Evolutionary conservation across 2,888 invertebrate species (phyloP).

Genomic region (Drosophila pseudotakahashii): DNA sequence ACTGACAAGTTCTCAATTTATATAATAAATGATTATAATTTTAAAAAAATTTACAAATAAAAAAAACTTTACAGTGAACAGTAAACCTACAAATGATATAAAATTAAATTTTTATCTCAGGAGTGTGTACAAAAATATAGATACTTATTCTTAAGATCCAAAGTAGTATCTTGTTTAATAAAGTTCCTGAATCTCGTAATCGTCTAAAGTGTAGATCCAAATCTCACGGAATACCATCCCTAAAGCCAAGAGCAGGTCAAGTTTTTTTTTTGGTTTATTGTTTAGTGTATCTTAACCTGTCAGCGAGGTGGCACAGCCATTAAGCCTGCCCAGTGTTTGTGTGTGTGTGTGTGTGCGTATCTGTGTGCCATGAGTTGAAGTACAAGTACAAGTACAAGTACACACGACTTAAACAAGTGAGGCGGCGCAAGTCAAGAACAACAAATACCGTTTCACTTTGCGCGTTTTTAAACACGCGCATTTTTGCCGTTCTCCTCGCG

Average conservation of each 20-base stretch:
- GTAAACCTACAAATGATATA: no score
- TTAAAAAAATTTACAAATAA: no score
- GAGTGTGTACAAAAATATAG: no score
- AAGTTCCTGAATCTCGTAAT: no score
- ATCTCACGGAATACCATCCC: conserved; percentile 19
- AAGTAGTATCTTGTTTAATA: not conserved
- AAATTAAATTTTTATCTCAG: no score
- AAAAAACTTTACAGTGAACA: no score
- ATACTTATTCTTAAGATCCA: not conserved
- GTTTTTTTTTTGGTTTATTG: conserved; percentile 27
- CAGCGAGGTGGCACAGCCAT: conserved; percentile 38
- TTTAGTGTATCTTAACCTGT: conserved; percentile 39
- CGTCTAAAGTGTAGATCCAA: not conserved
- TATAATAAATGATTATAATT: no score
- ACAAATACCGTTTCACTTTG: conserved; percentile 65
- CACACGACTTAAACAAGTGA: conserved; percentile 45
- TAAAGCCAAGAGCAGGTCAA: conserved; percentile 34
- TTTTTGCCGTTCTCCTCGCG: conserved; percentile 34
- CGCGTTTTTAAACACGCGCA: conserved; percentile 57
- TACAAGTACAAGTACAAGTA: conserved; percentile 37
- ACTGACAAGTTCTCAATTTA: no score
- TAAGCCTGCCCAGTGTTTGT: conserved; percentile 24
- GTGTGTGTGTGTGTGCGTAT: conserved; percentile 3
- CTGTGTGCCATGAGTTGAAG: conserved; percentile 32
- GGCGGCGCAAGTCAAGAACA: conserved; percentile 50